Conservation (phyloP, 2,113 vertebrate species). For the Ceyx cyanopectus region DNA sequence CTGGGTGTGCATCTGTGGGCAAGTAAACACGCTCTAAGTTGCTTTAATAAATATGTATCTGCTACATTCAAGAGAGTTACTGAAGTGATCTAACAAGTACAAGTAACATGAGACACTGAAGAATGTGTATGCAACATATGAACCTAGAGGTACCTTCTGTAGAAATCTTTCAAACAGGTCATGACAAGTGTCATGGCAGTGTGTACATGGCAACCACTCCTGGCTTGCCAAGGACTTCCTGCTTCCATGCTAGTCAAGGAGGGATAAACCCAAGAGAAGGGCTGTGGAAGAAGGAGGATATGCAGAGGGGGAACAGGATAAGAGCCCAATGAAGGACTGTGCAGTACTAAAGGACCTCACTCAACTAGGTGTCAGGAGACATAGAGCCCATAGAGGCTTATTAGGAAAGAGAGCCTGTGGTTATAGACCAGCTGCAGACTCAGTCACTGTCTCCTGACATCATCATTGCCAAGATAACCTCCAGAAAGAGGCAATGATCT, state of each 20-base stretch:
- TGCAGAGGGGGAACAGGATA: neutral
- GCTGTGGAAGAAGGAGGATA: neutral
- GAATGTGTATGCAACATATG: accelerated
- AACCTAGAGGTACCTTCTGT: neutral
- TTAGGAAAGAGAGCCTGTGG: neutral
- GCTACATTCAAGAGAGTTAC: neutral
- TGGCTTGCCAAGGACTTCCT: neutral
- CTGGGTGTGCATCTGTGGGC: neutral
- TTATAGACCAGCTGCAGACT: neutral
- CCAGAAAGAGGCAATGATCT: neutral
- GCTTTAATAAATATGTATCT: neutral
- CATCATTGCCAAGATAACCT: neutral
- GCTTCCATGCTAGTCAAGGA: neutral
- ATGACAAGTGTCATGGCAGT: neutral
- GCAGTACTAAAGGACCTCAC: neutral
- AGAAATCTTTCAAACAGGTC: neutral
- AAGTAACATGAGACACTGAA: neutral
- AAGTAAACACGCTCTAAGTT: neutral
- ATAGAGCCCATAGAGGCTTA: neutral
- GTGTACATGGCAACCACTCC: neutral
- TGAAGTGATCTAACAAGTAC: neutral
- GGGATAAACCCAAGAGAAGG: neutral
- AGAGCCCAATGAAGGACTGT: neutral
- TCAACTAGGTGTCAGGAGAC: neutral
- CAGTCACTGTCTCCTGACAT: neutral